These are phyloP conservation scores for Gasteruption jaculator DNA, from an alignment of 2,888 invertebrate species.

Conservation along the genomic window DNA sequence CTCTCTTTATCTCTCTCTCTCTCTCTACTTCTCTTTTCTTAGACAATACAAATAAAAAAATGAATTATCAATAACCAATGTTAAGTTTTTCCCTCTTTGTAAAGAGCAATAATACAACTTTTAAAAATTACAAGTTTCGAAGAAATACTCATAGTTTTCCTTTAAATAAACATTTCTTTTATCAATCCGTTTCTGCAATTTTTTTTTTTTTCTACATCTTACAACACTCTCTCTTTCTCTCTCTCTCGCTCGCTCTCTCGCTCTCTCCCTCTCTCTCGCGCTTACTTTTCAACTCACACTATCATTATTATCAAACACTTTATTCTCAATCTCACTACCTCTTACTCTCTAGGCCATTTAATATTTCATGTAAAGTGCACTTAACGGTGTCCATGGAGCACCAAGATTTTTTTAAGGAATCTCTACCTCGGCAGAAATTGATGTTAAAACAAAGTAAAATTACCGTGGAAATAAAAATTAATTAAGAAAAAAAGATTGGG, in stretches of 20 bases:
- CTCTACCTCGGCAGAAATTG: conserved; percentile 48
- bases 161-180: too few relatives aligned
- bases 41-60: too few relatives aligned
- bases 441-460: too few relatives aligned
- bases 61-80: too few relatives aligned
- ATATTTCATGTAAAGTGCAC: conserved; percentile 49
- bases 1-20: too few relatives aligned
- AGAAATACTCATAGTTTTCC: too few relatives aligned
- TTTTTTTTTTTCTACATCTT: too few relatives aligned
- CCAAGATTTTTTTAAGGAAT: conserved; percentile 45
- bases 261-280: conserved; percentile 9
- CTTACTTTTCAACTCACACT: conserved; percentile 5
- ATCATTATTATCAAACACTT: conserved; percentile 38
- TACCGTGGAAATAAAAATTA: conserved; percentile 4
- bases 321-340: conserved; percentile 35
- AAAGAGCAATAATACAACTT: too few relatives aligned
- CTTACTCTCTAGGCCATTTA: conserved; percentile 49
- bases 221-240: conserved; percentile 11
- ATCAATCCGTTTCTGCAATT: too few relatives aligned
- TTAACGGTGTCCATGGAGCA: conserved; percentile 50
- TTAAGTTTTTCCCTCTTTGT: too few relatives aligned
- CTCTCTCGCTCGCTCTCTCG: conserved; percentile 16
- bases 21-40: too few relatives aligned
- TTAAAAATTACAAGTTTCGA: too few relatives aligned
- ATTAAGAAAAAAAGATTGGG: conserved; percentile 4